Conservation (phyloP, 2,797 vertebrate genomes). For the Chloroceryle inda region DNA sequence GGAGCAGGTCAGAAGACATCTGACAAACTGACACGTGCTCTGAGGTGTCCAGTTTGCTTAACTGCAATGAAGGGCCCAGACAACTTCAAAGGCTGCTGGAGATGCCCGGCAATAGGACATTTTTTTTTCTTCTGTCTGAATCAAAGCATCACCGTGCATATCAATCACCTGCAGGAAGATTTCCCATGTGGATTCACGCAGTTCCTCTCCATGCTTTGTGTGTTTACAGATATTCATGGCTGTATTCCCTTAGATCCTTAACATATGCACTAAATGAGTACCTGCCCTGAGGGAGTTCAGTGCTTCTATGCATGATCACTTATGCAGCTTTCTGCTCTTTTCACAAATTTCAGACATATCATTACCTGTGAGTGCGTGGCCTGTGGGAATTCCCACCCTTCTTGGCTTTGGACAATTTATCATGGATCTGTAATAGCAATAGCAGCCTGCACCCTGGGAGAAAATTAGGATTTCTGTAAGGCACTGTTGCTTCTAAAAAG, state of each 20-base stretch:
- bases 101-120: neutral
- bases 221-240: neutral
- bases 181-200: accelerated
- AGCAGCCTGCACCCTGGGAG: neutral
- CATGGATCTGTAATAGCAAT: neutral
- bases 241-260: neutral
- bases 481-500: neutral
- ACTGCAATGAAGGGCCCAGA: neutral
- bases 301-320: neutral
- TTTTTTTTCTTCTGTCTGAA: neutral
- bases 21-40: neutral
- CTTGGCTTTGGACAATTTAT: neutral
- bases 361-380: neutral
- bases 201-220: neutral
- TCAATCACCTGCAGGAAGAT: neutral
- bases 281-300: neutral
- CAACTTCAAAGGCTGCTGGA: neutral
- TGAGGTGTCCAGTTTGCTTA: neutral
- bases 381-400: neutral
- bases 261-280: neutral
- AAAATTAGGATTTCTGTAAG: neutral
- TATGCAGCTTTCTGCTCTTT: neutral
- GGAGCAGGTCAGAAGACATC: neutral
- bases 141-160: neutral
- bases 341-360: neutral